Base-by-base conservation (phyloP, 2,888 invertebrate genomes). In the Cistogaster globosa region DNA sequence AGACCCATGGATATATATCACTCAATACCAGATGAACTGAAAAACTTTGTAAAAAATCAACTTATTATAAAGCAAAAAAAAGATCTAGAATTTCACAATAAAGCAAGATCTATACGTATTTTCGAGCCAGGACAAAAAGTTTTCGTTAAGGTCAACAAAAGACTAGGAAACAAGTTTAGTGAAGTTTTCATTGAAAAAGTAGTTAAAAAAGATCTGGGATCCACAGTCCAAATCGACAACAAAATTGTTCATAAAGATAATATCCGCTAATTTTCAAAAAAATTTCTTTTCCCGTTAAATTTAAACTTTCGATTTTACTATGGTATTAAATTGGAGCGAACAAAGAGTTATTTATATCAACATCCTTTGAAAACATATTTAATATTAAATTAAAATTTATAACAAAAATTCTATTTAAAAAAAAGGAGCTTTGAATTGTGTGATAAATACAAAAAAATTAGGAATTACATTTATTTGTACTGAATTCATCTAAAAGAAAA, bases 141-240 rank as follows among this genome's bases (percentile, higher is more conserved):
- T n/a, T 74, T 74, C n/a, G 74, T 74, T 14, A 62, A 42, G 18
- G n/a, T 20, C n/a, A 74, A 74, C 11, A 74, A 51, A 51, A 60
- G 51, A 9, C n/a, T n/a, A 12, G 72, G 48, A 32, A 68, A 68
- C 20, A 55, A 68, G 36, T 75, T 75, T 6, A 75, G 63, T 63
- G 65, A 55, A 22, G 26, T 75, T 20, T 75, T 38, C 55, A 11
- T 36, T 16, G 55, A 68, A 26, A 68, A 55, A 53, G 38, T 20
- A 36, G 20, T 68, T 55, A 55, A 68, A 18, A 36, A 55, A 32
- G 51, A 51, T 32, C 5, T 60, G 18, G 60, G 60, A n/a, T 38
- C 69, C 38, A 38, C 68, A 20, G 68, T 68, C 1, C 68, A 68
- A 55, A 55, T 69, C 5, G 69, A 69, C 1, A 63, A 63, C 16